These are phyloP conservation scores for Sialia sialis DNA, from an alignment of 2,113 vertebrate species.

Conservation along the genomic window DNA sequence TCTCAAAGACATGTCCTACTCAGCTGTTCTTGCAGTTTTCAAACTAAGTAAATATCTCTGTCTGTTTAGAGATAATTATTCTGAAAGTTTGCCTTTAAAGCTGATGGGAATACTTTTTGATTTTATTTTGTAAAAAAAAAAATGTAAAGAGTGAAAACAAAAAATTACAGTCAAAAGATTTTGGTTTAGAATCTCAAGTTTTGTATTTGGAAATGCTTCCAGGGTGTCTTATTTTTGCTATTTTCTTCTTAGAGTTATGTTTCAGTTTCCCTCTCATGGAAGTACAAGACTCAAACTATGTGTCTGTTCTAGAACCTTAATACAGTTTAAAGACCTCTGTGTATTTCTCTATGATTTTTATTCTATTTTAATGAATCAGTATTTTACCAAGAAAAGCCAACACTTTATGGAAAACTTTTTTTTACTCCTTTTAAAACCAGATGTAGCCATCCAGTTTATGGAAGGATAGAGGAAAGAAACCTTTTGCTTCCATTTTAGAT, in stretches of 20 bases:
- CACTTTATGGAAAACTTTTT: background rate
- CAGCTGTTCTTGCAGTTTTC: background rate
- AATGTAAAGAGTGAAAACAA: background rate
- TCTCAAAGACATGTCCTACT: background rate
- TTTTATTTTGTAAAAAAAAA: background rate
- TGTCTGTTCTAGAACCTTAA: background rate
- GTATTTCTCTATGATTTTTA: background rate
- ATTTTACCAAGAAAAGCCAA: background rate
- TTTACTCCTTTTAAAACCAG: background rate
- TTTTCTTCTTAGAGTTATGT: background rate
- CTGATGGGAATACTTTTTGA: background rate
- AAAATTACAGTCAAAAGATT: background rate
- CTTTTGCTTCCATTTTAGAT: background rate
- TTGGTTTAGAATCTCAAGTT: background rate
- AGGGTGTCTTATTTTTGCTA: background rate
- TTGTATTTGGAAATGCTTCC: background rate
- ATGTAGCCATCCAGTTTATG: background rate
- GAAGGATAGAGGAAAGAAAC: background rate
- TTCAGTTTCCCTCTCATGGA: background rate
- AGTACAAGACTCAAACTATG: background rate
- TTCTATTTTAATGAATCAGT: background rate
- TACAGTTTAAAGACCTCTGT: background rate
- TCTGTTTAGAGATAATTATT: background rate
- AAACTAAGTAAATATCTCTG: background rate
- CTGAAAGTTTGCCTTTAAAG: background rate